Evolutionary conservation across 2,888 invertebrate genomes (phyloP).

Genomic region (Sphaerophoria rueppellii): DNA sequence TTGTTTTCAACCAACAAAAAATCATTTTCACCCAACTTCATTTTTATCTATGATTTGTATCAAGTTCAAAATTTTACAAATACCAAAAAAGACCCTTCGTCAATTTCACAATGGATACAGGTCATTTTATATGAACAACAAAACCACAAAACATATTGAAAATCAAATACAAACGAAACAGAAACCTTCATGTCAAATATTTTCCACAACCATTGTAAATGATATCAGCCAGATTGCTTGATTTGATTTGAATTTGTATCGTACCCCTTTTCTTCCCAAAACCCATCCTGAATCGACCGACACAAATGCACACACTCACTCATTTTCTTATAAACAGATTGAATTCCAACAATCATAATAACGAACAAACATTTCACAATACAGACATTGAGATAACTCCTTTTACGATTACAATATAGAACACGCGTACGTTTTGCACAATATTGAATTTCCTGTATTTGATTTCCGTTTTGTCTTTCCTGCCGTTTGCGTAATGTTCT

Average conservation of each 20-base stretch:
- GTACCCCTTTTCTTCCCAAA: background rate
- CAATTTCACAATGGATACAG: no score
- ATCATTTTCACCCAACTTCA: no score
- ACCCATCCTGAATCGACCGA: background rate
- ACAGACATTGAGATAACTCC: no score
- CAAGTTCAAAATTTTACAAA: no score
- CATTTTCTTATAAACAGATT: background rate
- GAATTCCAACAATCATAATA: slow-evolving; percentile 26
- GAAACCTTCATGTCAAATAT: slow-evolving; percentile 23
- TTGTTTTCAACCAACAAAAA: no score
- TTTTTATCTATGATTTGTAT: no score
- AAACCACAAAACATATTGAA: background rate
- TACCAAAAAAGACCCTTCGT: no score
- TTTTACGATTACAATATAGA: no score
- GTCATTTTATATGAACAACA: background rate
- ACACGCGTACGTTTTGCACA: slow-evolving; percentile 21
- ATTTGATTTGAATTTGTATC: slow-evolving; percentile 51
- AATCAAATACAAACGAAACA: slow-evolving; percentile 17
- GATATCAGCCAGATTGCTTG: slow-evolving; percentile 50
- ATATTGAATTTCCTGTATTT: slow-evolving; percentile 61
- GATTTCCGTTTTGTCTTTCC: slow-evolving; percentile 57
- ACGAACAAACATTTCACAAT: background rate
- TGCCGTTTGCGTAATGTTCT: background rate
- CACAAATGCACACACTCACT: background rate
- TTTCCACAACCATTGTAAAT: slow-evolving; percentile 57